Base-by-base conservation (phyloP, 1,140 invertebrate species). In the Thereuonema tuberculata region DNA sequence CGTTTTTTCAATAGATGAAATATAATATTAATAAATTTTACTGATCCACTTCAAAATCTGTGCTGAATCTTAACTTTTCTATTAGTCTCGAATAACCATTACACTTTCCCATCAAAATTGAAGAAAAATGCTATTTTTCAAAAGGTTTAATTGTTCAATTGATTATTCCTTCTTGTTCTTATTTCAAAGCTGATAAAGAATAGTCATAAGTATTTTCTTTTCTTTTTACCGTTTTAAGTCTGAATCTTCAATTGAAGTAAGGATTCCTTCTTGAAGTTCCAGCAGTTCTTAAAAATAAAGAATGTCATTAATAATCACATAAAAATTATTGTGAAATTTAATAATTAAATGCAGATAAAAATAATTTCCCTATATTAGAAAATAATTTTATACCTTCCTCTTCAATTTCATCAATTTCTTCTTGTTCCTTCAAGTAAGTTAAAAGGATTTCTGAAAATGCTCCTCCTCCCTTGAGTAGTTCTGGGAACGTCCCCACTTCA, bases 371-470 rank as follows among this genome's bases (percentile, higher is more conserved):
- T n/a, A 43, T 43, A n/a, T 12, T 43, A 12, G 37, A 43, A n/a
- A 43, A 12, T 9, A 43, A 9, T 43, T 43, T 12, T 20, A 20
- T 21, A 59, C 57, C 57, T 43, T 5, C 59, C 5, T 20, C 59
- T 55, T 63, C 67, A 12, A 63, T 56, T 28, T 60, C 50, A 3
- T 64, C 65, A 9, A 67, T 61, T 20, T 66, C 65, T 17, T 56
- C 61, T 17, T 31, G 59, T 47, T 69, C 60, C 5, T 64, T 58
- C 3, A 70, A 37, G 62, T 71, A 71, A 50, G 71, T 65, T 15
- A 72, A 61, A 1, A 75, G 56, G 61, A 75, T 73, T 26, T 75
- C 72, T 31, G 74, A 66, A 66, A 75, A 75, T 25, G 66, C 71
- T 26, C 73, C 71, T 58, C 71, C 70, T 27, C 68, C 66, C 2